phyloP scores from a whole-genome alignment of 2,888 invertebrate species.

The Leptopilina myrica region DNA sequence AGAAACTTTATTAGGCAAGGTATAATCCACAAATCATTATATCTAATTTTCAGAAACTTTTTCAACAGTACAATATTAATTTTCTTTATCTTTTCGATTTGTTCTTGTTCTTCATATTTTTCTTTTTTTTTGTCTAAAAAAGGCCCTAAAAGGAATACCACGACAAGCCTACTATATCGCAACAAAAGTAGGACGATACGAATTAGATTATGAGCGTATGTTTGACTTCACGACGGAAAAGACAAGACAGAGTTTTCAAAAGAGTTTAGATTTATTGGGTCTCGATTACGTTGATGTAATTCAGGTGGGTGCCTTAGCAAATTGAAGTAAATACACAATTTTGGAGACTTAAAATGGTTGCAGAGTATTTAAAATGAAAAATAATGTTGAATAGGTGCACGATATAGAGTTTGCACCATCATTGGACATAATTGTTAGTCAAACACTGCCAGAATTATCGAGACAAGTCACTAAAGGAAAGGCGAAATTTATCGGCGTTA shows the following conservation, averaged over 20 bases:
- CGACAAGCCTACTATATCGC: slow-evolving; percentile 90
- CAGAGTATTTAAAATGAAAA: too few relatives aligned
- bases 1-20: slow-evolving; percentile 89
- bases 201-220: slow-evolving; percentile 83
- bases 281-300: slow-evolving; percentile 92
- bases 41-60: background rate
- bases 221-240: slow-evolving; percentile 91
- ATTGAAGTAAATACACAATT: background rate
- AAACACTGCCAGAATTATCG: slow-evolving; percentile 90
- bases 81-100: background rate
- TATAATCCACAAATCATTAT: slow-evolving; percentile 65
- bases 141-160: slow-evolving; percentile 88
- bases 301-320: slow-evolving; percentile 80
- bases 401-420: slow-evolving; percentile 92
- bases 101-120: background rate
- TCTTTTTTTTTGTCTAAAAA: slow-evolving; percentile 39
- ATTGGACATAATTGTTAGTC: slow-evolving; percentile 86
- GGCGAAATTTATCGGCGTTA: slow-evolving; percentile 89
- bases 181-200: slow-evolving; percentile 95
- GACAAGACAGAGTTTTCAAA: slow-evolving; percentile 85
- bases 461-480: slow-evolving; percentile 85
- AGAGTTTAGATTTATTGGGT: slow-evolving; percentile 85
- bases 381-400: slow-evolving; percentile 83
- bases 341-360: background rate
- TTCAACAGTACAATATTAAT: background rate